Percentiles rank a stretch among this genome's conserved stretches.
Conservation (phyloP, 1,140 invertebrate genomes). For the Leguminivora glycinivorella region DNA sequence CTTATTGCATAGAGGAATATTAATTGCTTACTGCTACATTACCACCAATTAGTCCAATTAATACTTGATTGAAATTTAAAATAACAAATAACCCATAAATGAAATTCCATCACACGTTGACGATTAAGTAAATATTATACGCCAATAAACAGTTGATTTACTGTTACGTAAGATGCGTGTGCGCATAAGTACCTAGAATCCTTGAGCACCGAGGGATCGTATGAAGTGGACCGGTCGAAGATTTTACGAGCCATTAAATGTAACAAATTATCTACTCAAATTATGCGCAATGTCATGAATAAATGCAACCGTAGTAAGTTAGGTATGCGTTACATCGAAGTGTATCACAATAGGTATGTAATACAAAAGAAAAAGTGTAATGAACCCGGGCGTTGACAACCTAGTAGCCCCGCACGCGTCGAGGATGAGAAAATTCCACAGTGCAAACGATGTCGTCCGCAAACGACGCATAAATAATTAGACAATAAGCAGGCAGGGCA, state of each 20-base stretch:
- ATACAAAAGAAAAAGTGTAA: conserved; percentile 59
- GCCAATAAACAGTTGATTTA: background rate
- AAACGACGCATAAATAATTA: conserved; percentile 74
- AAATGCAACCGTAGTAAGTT: background rate
- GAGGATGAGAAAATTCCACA: conserved; percentile 62
- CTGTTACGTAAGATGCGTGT: conserved; percentile 9
- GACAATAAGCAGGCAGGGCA: conserved; percentile 73
- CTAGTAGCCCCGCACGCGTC: conserved; percentile 66
- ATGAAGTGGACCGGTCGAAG: background rate
- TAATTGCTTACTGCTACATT: no score
- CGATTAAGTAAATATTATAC: background rate
- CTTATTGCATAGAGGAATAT: no score
- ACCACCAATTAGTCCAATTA: no score
- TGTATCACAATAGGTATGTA: conserved; percentile 26
- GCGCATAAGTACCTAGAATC: conserved; percentile 9
- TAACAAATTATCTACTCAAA: background rate
- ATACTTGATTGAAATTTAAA: background rate
- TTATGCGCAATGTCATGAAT: background rate
- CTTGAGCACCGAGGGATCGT: conserved; percentile 8
- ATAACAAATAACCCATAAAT: background rate
- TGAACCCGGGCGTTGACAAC: conserved; percentile 70
- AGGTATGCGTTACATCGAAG: conserved; percentile 11
- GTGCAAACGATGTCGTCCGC: conserved; percentile 65
- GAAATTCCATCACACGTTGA: background rate
- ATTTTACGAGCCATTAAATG: conserved; percentile 15